phyloP scores from a whole-genome alignment of 2,797 vertebrate species.

The Tinamus major region DNA sequence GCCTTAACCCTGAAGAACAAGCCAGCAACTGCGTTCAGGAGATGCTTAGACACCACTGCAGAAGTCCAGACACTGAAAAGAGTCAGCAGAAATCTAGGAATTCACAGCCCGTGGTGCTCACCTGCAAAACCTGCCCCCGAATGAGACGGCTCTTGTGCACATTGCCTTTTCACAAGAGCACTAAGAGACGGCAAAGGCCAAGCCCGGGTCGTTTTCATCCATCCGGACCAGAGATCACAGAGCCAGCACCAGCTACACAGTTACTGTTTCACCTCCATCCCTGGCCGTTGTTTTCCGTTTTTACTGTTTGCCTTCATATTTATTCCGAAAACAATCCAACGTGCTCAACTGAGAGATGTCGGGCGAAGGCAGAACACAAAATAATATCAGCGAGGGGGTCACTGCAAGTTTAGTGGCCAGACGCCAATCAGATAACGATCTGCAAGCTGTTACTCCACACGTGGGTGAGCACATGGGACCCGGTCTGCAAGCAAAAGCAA shows the following conservation, averaged over 20 bases:
- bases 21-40: neutral
- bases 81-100: neutral
- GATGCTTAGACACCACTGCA: accelerated
- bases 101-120: neutral
- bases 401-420: constrained; percentile 38
- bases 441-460: constrained; percentile 47
- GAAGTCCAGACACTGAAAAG: neutral
- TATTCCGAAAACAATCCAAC: constrained; percentile 38
- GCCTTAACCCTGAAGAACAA: neutral
- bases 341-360: neutral
- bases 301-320: constrained; percentile 36
- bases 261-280: neutral
- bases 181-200: neutral
- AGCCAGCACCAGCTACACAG: neutral
- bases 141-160: neutral
- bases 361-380: constrained; percentile 9
- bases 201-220: neutral
- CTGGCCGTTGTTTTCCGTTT: neutral
- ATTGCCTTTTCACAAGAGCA: neutral
- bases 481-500: neutral
- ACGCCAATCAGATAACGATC: constrained; percentile 41
- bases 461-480: constrained; percentile 7
- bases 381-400: constrained; percentile 31
- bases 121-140: neutral
- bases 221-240: neutral